Percentiles rank a stretch among this genome's conserved stretches.
phyloP scores from a whole-genome alignment of 2,797 vertebrate species.

The Sebastes steindachneri region DNA sequence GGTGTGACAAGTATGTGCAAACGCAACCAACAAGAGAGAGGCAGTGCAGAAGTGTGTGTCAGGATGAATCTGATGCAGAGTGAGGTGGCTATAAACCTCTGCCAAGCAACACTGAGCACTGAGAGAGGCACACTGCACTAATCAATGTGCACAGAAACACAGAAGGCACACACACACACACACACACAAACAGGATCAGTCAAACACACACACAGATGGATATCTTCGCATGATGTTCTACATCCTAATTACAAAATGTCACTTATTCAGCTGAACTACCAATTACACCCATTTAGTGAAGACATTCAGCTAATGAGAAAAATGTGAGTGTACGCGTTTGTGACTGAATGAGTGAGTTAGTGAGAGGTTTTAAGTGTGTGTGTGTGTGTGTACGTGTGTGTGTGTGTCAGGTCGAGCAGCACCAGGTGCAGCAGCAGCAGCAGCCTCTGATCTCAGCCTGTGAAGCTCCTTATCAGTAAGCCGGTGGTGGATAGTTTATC shows the following conservation, averaged over 20 bases:
- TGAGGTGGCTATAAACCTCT: slow-evolving; percentile 35
- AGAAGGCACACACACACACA: neutral
- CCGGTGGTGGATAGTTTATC: slow-evolving; percentile 49
- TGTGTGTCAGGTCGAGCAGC: neutral
- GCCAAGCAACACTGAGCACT: slow-evolving; percentile 28
- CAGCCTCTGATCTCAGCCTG: slow-evolving; percentile 54
- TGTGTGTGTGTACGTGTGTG: neutral
- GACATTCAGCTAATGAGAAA: slow-evolving; percentile 54
- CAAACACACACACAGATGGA: slow-evolving; percentile 12
- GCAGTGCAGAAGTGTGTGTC: slow-evolving; percentile 36
- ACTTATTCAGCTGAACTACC: slow-evolving; percentile 50
- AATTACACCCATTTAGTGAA: slow-evolving; percentile 45
- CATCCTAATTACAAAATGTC: slow-evolving; percentile 53
- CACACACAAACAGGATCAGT: neutral
- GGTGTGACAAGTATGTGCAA: slow-evolving; percentile 34
- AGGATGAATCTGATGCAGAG: slow-evolving; percentile 35
- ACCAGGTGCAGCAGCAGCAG: slow-evolving; percentile 2
- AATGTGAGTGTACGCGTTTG: slow-evolving; percentile 8
- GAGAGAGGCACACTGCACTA: slow-evolving; percentile 17
- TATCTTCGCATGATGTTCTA: slow-evolving; percentile 37
- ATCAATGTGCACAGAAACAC: slow-evolving; percentile 26
- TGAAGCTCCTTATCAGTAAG: slow-evolving; percentile 60
- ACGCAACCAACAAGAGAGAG: slow-evolving; percentile 32
- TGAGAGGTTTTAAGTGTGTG: neutral
- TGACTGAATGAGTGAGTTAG: slow-evolving; percentile 13